These are phyloP conservation scores for Falco punctatus DNA, from an alignment of 2,113 vertebrate species.

Conservation along the genomic window DNA sequence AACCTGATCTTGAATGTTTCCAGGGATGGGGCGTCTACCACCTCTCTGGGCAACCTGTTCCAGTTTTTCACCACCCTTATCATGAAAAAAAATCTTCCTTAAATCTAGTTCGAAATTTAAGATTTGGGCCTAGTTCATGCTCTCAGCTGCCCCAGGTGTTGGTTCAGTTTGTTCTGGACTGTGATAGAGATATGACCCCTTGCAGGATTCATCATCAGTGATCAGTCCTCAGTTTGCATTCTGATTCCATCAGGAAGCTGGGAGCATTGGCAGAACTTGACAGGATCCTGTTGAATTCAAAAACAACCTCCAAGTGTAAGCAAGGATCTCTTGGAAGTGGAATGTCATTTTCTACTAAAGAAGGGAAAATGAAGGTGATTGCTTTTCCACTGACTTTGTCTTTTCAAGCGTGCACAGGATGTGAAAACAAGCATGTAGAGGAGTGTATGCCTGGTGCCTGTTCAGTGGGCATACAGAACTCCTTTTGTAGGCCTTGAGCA, in stretches of 20 bases:
- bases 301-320: background rate
- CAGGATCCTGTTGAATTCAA: background rate
- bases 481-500: background rate
- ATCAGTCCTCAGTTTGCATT: background rate
- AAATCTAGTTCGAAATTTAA: background rate
- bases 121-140: background rate
- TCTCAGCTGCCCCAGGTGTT: background rate
- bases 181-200: background rate
- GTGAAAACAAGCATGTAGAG: background rate
- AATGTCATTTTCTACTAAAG: background rate
- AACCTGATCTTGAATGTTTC: background rate
- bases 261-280: background rate
- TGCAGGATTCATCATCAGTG: background rate
- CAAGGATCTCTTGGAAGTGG: background rate
- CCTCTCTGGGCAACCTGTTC: background rate
- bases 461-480: background rate
- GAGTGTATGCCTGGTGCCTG: background rate
- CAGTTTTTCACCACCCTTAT: background rate
- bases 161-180: background rate
- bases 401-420: background rate
- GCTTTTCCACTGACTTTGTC: background rate
- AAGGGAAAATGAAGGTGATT: background rate
- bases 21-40: background rate
- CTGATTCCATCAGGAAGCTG: background rate
- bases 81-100: background rate